A percentile compares a stretch with the other conserved stretches of the same genome.
Evolutionary conservation across 2,113 vertebrate genomes (phyloP).

Genomic region (Micromys minutus): DNA sequence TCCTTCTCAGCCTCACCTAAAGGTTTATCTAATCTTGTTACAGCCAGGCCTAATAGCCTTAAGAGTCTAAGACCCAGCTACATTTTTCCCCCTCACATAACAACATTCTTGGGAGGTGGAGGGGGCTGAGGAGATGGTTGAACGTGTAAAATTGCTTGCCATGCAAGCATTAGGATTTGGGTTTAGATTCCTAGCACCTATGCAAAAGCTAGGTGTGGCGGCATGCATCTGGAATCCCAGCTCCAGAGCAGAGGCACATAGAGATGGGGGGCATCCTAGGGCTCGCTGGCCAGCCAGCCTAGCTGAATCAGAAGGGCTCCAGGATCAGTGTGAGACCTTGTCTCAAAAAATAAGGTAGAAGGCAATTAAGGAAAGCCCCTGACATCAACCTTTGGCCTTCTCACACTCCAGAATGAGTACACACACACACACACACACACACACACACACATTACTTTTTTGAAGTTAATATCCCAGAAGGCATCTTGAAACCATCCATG

Average conservation of each 20-base stretch:
- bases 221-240: not conserved
- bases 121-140: not conserved
- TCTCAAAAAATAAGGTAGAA: not conserved
- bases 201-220: not conserved
- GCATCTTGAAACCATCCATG: slow-evolving; percentile 46
- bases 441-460: not conserved
- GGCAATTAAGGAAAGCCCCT: not conserved
- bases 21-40: slow-evolving; percentile 11
- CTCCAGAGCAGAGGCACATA: not conserved
- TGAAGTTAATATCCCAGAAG: not conserved
- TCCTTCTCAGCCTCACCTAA: not conserved
- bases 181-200: not conserved
- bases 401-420: not conserved
- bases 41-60: not conserved
- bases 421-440: not conserved
- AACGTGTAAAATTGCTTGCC: not conserved
- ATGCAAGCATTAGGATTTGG: not conserved
- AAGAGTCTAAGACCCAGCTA: not conserved
- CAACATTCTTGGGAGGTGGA: not conserved
- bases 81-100: not conserved
- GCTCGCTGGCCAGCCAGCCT: too few species aligned
- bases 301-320: too few species aligned
- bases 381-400: not conserved
- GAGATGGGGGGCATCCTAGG: not conserved
- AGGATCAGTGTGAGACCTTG: not conserved